Evolutionary conservation across 2,797 vertebrate genomes (phyloP), one percentile per base, ranked within the genome.

Genomic region (Delichon dasypus): DNA sequence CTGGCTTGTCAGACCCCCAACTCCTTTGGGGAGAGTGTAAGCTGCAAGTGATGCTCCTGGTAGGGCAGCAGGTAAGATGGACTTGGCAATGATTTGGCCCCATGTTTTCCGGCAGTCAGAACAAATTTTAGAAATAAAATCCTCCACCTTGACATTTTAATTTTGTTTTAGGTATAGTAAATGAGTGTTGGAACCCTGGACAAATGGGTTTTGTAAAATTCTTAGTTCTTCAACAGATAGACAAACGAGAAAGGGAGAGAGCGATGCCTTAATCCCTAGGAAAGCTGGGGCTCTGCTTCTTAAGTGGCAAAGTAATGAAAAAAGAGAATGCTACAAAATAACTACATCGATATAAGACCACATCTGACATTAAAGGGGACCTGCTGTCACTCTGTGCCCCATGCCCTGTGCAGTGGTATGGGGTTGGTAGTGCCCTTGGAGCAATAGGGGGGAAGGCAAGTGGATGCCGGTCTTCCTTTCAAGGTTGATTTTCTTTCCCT

Each of bases 391-490:
- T 53, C 38, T 27, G 17, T 3, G 0, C 21, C 55, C 50, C 11
- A 16, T 61, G 88, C 48, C 50, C 40, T 73, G 32, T 7, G 2
- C 0, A 0, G 38, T 85, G 40, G 10, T 29, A 40, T 67, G 47
- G 74, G 18, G 15, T 27, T 75, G 64, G 38, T 26, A 57, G 27
- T 13, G n/a, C 36, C 75, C 53, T 89, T 29, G n/a, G 30, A 68
- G 45, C n/a, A n/a, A n/a, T n/a, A n/a, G 44, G 23, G n/a, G 23
- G 79, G 64, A 92, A 77, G 12, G 22, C 3, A 0, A 67, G 25
- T 16, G 32, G 94, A 94, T 54, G 68, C 60, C 78, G 83, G 73
- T 48, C n/a, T 93, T 58, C 60, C 62, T 90, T 78, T n/a, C 25
- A 42, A 58, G 27, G 22, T 19, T 40, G 11, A 17, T 73, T 62